These are phyloP conservation scores for Crenichthys baileyi DNA, from an alignment of 2,797 vertebrate genomes.

Conservation along the genomic window DNA sequence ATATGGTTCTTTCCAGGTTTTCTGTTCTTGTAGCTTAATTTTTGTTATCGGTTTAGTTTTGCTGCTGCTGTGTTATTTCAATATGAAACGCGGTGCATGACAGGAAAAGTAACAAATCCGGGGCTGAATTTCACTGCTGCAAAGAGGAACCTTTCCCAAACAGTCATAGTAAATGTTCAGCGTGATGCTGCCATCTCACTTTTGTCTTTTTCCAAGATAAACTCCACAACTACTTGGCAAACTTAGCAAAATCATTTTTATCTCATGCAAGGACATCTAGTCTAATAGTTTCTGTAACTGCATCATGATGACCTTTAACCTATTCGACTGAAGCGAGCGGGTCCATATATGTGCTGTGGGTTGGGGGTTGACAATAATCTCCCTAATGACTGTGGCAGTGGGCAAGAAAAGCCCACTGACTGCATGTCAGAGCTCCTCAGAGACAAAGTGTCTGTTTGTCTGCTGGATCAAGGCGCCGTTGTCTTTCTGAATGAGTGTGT, in stretches of 20 bases:
- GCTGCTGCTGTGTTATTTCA: background rate
- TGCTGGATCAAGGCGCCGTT: slow-evolving; percentile 31
- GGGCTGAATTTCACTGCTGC: too few species aligned
- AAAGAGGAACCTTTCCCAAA: background rate
- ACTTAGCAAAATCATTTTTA: slow-evolving; percentile 2
- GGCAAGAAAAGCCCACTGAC: slow-evolving; percentile 46
- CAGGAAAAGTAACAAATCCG: background rate
- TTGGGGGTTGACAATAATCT: slow-evolving; percentile 53
- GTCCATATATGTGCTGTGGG: slow-evolving; percentile 52
- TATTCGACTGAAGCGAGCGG: slow-evolving; percentile 35
- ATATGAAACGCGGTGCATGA: background rate
- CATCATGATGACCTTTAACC: slow-evolving; percentile 45
- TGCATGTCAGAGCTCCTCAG: slow-evolving; percentile 41
- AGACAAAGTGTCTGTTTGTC: slow-evolving; percentile 67
- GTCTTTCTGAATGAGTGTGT: slow-evolving; percentile 36
- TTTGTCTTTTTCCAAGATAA: background rate
- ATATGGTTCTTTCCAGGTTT: background rate
- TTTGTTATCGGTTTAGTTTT: background rate
- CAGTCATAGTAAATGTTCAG: background rate
- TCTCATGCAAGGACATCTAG: slow-evolving; percentile 5
- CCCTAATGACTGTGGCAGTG: slow-evolving; percentile 51
- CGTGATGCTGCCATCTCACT: background rate
- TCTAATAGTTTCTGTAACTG: slow-evolving; percentile 17
- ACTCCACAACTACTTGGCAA: background rate
- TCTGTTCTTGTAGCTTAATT: background rate